Evolutionary conservation across 2,797 vertebrate species (phyloP), one percentile per base, ranked within the genome.

Genomic region (Sebastes cheni): DNA sequence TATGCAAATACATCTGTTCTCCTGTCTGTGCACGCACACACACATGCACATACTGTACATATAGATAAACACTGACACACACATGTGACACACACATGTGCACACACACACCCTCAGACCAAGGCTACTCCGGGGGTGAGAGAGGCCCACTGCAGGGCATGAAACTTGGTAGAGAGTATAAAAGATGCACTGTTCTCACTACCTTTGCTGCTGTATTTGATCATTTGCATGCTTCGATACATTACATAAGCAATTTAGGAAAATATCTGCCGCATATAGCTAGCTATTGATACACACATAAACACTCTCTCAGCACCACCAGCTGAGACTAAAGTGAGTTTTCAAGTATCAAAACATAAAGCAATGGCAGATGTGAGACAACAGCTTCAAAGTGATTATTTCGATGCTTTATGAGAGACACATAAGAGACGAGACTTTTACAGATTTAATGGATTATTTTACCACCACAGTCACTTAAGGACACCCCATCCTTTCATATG

Each of bases 321-420:
- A 71, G 23, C 77, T 68, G 61, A 52, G 61, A 66, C 25, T n/a
- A 59, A 81, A 84, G 73, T 62, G 18, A 77, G 30, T 76, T 68
- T 78, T 67, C 58, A 74, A 74, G 60, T 81, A 82, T 82, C 29
- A 74, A 73, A 84, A 60, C 59, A 30, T 62, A 54, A 85, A 79
- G 66, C 74, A 78, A 61, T 20, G 69, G 64, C 80, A 87, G 83
- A 88, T 85, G 85, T 74, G 50, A 76, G 65, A 80, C 72, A 74
- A 67, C 61, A 32, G 82, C 78, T 88, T 90, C 86, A 89, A 89
- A 88, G 77, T 66, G 59, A 80, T 80, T 84, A 81, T 67, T 77
- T 79, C 75, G 58, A 66, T 67, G 50, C 80, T 80, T 82, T 71
- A 88, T 85, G 55, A 78, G 62, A 81, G 75, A 79, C 72, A 82